Conservation (phyloP, 2,113 vertebrate species). For the Lampris incognitus region DNA sequence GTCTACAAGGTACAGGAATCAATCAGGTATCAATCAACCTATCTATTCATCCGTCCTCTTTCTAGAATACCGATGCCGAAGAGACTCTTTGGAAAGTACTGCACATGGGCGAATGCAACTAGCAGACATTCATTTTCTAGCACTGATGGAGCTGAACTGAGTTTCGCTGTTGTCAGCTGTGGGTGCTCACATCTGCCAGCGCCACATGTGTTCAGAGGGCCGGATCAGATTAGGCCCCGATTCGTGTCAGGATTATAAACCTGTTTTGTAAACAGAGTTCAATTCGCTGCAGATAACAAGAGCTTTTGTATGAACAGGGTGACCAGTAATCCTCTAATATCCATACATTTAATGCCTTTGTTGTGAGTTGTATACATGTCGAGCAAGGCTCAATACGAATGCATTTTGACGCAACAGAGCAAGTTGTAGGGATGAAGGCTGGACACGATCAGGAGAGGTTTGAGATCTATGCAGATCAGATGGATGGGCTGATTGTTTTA, state of each 20-base stretch:
- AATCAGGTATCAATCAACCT: no score
- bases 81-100: slow-evolving; percentile 30
- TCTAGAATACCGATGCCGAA: slow-evolving; percentile 28
- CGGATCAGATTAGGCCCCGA: slow-evolving; percentile 53
- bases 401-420: not conserved
- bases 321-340: slow-evolving; percentile 51
- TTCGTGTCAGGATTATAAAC: slow-evolving; percentile 48
- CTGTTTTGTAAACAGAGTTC: slow-evolving; percentile 54
- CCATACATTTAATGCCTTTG: slow-evolving; percentile 50
- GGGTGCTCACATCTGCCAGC: slow-evolving; percentile 19
- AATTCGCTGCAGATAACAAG: slow-evolving; percentile 47
- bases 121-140: slow-evolving; percentile 13
- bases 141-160: slow-evolving; percentile 20
- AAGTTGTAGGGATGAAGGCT: not conserved
- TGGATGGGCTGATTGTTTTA: slow-evolving; percentile 15
- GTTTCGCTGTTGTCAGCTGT: slow-evolving; percentile 29
- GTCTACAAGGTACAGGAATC: slow-evolving; percentile 45
- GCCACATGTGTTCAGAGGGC: slow-evolving; percentile 19
- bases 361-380: slow-evolving; percentile 19
- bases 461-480: not conserved
- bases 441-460: not conserved
- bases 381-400: not conserved
- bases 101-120: slow-evolving; percentile 33
- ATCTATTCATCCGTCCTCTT: not conserved
- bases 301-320: slow-evolving; percentile 29